Conservation (phyloP, 1,140 invertebrate species). For the Nylanderia fulva region DNA sequence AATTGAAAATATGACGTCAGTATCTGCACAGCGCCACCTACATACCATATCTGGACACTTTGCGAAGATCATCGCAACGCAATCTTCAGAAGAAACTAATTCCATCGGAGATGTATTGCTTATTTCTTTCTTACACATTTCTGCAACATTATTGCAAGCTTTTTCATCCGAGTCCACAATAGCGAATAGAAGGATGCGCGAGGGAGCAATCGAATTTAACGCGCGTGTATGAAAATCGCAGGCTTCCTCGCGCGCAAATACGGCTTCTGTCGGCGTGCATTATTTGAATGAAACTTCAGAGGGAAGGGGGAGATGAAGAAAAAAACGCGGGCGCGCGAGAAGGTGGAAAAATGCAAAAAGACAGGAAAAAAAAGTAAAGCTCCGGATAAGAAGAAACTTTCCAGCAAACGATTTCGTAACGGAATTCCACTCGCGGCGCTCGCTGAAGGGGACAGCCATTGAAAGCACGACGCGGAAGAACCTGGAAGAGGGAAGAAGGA, state of each 20-base stretch:
- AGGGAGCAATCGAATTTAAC: constrained; percentile 42
- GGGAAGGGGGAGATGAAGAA: constrained; percentile 8
- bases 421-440: constrained; percentile 54
- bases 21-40: no score
- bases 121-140: no score
- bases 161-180: constrained; percentile 19
- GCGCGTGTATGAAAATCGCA: neutral
- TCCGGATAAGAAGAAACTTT: constrained; percentile 50
- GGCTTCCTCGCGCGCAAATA: constrained; percentile 3
- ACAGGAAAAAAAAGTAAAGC: neutral
- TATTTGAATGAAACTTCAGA: constrained; percentile 42
- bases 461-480: constrained; percentile 40
- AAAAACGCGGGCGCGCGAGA: neutral
- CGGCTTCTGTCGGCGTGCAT: constrained; percentile 36
- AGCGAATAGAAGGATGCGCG: neutral
- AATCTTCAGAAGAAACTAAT: constrained; percentile 36
- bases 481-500: constrained; percentile 12
- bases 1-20: constrained; percentile 16
- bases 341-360: neutral
- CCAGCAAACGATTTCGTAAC: constrained; percentile 49
- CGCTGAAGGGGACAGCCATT: constrained; percentile 39
- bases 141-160: neutral
- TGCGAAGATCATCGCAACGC: constrained; percentile 31
- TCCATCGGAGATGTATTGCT: constrained; percentile 24
- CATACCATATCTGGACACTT: constrained; percentile 35